Conservation (phyloP, 2,797 vertebrate genomes). For the Fistularia tabacaria region DNA sequence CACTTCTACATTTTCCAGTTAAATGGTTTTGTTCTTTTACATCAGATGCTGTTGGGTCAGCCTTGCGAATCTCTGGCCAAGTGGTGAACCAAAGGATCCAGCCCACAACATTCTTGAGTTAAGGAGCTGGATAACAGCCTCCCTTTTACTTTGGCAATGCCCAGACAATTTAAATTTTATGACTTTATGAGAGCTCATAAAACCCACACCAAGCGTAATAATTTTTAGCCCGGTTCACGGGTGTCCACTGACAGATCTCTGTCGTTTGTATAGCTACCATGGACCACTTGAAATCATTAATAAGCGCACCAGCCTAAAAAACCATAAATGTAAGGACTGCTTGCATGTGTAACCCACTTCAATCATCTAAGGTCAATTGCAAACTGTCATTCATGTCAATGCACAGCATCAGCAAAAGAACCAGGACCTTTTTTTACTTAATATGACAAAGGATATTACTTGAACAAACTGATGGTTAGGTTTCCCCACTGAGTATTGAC, state of each 20-base stretch:
- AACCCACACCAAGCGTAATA: conserved; percentile 23
- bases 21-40: neutral
- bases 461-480: too few species aligned
- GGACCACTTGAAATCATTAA: conserved; percentile 7
- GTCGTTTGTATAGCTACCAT: neutral
- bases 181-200: conserved; percentile 32
- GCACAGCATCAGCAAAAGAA: too few species aligned
- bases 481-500: too few species aligned
- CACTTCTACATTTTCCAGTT: neutral
- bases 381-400: too few species aligned
- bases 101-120: conserved; percentile 25
- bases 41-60: conserved; percentile 2
- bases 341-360: too few species aligned
- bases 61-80: conserved; percentile 1
- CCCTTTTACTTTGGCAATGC: conserved; percentile 25
- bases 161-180: conserved; percentile 27
- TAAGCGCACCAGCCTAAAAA: too few species aligned
- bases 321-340: too few species aligned
- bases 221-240: conserved; percentile 17
- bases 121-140: conserved; percentile 9
- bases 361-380: too few species aligned
- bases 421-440: too few species aligned
- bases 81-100: conserved; percentile 3
- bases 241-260: conserved; percentile 4
- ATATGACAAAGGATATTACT: too few species aligned